Evolutionary conservation across 2,113 vertebrate genomes (phyloP).

Genomic region (Siniperca knerii): DNA sequence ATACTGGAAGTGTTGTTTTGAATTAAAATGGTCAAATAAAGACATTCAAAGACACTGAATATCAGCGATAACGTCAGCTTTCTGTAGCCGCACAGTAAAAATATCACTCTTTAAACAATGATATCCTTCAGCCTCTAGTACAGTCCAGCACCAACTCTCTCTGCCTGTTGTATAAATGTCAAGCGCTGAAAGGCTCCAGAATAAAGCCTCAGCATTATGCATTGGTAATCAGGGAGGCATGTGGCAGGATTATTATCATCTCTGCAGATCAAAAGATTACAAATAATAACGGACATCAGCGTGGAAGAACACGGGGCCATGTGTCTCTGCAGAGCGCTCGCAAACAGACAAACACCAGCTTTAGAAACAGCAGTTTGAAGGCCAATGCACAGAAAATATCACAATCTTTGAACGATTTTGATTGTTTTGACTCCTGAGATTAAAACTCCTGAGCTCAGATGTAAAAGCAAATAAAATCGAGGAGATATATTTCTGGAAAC

Average conservation of each 20-base stretch:
- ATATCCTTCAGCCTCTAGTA: conserved; percentile 1
- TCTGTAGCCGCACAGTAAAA: no score
- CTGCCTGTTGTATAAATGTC: conserved; percentile 37
- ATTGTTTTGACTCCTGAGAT: not conserved
- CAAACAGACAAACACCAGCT: not conserved
- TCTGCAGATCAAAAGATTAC: conserved; percentile 77
- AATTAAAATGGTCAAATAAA: not conserved
- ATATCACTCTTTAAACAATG: not conserved
- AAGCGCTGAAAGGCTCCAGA: conserved; percentile 14
- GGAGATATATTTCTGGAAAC: not conserved
- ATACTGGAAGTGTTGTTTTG: not conserved
- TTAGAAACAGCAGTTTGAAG: not conserved
- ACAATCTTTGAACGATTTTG: not conserved
- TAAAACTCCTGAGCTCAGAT: not conserved
- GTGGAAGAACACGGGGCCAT: conserved; percentile 1
- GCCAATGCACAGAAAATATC: not conserved
- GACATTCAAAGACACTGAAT: not conserved
- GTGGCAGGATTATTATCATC: conserved; percentile 75
- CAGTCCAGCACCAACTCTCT: not conserved
- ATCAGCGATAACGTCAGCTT: not conserved
- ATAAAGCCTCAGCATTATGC: conserved; percentile 39
- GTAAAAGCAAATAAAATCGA: not conserved
- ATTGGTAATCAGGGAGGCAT: conserved; percentile 66
- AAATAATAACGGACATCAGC: conserved; percentile 56
- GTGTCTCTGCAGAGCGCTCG: conserved; percentile 7